Percentiles rank a stretch among this genome's conserved stretches.
These are phyloP conservation scores for Axea sp. DNA, from an alignment of 2,888 invertebrate genomes.

Conservation along the genomic window DNA sequence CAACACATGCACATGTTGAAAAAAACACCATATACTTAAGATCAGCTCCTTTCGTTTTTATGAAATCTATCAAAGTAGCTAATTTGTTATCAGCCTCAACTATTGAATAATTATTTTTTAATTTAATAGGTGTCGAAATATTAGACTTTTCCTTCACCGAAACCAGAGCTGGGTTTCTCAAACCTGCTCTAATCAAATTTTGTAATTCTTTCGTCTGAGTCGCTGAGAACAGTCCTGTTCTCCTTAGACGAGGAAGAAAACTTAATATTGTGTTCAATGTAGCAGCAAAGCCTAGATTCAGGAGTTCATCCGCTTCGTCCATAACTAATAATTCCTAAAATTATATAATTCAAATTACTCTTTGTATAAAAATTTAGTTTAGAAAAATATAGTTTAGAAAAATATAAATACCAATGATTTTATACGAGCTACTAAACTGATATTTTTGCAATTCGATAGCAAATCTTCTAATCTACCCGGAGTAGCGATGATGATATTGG, in stretches of 20 bases:
- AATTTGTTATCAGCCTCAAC: constrained; percentile 91
- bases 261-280: constrained; percentile 93
- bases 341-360: not conserved
- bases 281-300: constrained; percentile 94
- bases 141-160: constrained; percentile 92
- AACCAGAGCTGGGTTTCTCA: constrained; percentile 95
- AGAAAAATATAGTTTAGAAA: not conserved
- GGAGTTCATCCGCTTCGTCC: constrained; percentile 97
- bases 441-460: constrained; percentile 84
- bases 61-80: constrained; percentile 87
- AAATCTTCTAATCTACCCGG: constrained; percentile 96
- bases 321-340: constrained; percentile 92
- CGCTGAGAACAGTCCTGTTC: constrained; percentile 99
- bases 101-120: constrained; percentile 90
- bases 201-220: constrained; percentile 97
- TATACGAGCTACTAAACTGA: constrained; percentile 86
- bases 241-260: constrained; percentile 93
- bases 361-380: too few relatives aligned
- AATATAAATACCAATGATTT: constrained; percentile 85
- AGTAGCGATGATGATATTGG: constrained; percentile 94
- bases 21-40: constrained; percentile 92
- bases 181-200: constrained; percentile 93
- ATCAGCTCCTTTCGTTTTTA: constrained; percentile 81
- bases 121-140: constrained; percentile 85
- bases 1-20: constrained; percentile 96